Evolutionary conservation across 2,113 vertebrate genomes (phyloP).

Genomic region (Emydura subglobosa): DNA sequence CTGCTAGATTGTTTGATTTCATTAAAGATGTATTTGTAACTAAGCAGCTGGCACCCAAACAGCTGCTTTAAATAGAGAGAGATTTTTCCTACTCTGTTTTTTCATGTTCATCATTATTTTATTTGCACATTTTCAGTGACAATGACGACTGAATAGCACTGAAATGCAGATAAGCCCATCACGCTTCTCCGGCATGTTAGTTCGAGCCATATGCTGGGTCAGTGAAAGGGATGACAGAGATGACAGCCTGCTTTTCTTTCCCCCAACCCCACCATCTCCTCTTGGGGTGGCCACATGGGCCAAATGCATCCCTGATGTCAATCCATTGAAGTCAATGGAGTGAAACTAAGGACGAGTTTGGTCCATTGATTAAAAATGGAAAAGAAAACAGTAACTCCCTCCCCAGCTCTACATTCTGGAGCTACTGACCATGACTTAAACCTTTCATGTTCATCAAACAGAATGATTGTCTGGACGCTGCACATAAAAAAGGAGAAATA

Average conservation of each 20-base stretch:
- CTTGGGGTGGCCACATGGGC: slow-evolving; percentile 46
- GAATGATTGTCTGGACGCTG: not conserved
- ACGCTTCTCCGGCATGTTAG: not conserved
- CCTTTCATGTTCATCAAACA: not conserved
- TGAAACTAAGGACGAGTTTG: slow-evolving; percentile 46
- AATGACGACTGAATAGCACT: slow-evolving; percentile 56
- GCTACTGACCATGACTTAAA: slow-evolving; percentile 17
- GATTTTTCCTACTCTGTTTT: slow-evolving; percentile 72
- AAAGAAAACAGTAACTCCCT: slow-evolving; percentile 41
- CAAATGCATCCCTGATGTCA: not conserved
- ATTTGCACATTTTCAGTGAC: slow-evolving; percentile 68
- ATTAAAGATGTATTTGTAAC: slow-evolving; percentile 83
- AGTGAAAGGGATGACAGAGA: slow-evolving; percentile 46
- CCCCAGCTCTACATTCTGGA: slow-evolving; percentile 51
- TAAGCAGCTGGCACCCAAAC: slow-evolving; percentile 82
- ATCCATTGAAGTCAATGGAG: not conserved
- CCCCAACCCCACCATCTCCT: slow-evolving; percentile 20
- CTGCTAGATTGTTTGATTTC: slow-evolving; percentile 82
- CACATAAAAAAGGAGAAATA: slow-evolving; percentile 40
- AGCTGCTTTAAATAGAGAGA: slow-evolving; percentile 86
- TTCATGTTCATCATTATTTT: slow-evolving; percentile 74
- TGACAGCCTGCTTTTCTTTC: slow-evolving; percentile 40
- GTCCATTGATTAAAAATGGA: slow-evolving; percentile 46
- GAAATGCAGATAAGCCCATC: slow-evolving; percentile 67
- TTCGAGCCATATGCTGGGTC: slow-evolving; percentile 62